phyloP scores from a whole-genome alignment of 2,888 invertebrate genomes.

The Drosophila dives region DNA sequence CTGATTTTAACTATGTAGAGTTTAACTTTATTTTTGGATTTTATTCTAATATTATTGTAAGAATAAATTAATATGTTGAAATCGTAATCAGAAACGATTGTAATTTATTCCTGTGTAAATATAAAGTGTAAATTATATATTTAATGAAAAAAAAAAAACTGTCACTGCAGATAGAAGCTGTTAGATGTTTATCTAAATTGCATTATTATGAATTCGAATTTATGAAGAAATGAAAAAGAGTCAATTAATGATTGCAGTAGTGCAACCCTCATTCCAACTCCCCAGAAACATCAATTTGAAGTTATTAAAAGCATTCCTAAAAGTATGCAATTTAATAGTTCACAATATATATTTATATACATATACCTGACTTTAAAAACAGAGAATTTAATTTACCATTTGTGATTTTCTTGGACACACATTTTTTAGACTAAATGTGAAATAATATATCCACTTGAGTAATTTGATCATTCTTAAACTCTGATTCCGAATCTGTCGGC shows the following conservation, averaged over 20 bases:
- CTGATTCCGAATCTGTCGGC: too few species aligned
- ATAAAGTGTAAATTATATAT: not conserved
- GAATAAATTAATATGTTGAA: too few species aligned
- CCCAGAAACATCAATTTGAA: not conserved
- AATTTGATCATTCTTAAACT: too few species aligned
- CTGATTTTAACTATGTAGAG: too few species aligned
- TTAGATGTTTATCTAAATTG: not conserved
- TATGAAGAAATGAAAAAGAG: not conserved
- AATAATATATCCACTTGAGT: too few species aligned
- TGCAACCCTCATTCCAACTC: not conserved
- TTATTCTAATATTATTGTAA: too few species aligned
- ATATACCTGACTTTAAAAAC: not conserved
- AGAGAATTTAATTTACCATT: not conserved
- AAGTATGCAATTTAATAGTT: conserved; percentile 1
- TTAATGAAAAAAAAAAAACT: not conserved
- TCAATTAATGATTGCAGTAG: not conserved
- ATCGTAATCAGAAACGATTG: too few species aligned
- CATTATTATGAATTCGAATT: not conserved
- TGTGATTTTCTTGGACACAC: too few species aligned
- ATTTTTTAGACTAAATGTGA: too few species aligned
- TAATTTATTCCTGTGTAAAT: not conserved
- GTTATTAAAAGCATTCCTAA: not conserved
- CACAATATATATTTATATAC: not conserved
- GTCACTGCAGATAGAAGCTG: not conserved
- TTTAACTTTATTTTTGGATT: too few species aligned